Evolutionary conservation across 2,888 invertebrate species (phyloP).

Genomic region (Scaptodrosophila latifasciaeformis): DNA sequence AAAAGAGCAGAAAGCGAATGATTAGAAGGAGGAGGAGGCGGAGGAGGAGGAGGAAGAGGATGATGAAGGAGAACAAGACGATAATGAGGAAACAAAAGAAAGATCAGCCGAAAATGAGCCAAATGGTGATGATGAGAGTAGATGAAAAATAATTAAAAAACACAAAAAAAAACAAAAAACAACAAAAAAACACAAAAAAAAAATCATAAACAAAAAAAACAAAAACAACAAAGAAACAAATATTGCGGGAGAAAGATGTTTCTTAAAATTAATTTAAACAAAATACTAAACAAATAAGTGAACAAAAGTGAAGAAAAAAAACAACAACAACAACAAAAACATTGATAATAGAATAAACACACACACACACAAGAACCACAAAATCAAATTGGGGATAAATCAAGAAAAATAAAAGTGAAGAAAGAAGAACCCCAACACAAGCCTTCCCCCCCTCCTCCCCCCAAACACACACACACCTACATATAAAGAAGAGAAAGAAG

Average conservation of each 20-base stretch:
- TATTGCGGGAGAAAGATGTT: background rate
- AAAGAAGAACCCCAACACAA: too few species aligned
- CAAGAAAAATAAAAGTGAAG: too few species aligned
- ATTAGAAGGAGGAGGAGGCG: too few species aligned
- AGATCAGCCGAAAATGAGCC: too few species aligned
- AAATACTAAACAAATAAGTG: background rate
- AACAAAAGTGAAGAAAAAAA: slow-evolving; percentile 11
- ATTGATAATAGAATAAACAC: slow-evolving; percentile 61
- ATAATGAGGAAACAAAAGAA: too few species aligned
- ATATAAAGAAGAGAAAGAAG: too few species aligned
- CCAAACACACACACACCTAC: slow-evolving; percentile 15
- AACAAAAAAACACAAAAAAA: slow-evolving; percentile 2
- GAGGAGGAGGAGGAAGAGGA: too few species aligned
- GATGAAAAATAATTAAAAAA: background rate
- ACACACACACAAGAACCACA: slow-evolving; percentile 18
- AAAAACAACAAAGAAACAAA: background rate
- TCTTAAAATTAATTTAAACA: background rate
- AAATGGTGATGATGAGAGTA: too few species aligned
- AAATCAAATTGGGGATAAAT: too few species aligned
- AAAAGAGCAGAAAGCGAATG: too few species aligned
- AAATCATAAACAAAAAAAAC: background rate
- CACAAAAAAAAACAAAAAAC: background rate
- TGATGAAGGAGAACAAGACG: too few species aligned
- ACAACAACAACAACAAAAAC: slow-evolving; percentile 20
- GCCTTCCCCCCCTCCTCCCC: slow-evolving; percentile 13